phyloP scores from a whole-genome alignment of 2,113 vertebrate species.

The Onychostruthus taczanowskii region DNA sequence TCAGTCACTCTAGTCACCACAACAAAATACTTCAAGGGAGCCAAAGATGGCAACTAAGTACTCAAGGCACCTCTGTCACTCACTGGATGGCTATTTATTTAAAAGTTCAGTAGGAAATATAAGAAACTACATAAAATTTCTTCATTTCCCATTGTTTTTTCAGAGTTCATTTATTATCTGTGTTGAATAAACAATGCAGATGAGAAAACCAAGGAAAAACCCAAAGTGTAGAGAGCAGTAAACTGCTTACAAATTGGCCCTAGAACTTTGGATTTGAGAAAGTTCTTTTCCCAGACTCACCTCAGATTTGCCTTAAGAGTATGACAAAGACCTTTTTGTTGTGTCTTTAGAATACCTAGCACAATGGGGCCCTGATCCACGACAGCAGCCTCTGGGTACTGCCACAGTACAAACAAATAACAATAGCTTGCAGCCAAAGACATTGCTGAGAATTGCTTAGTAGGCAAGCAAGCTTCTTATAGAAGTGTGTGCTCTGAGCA shows the following conservation, averaged over 20 bases:
- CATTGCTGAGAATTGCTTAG: conserved; percentile 51
- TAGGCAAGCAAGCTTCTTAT: conserved; percentile 59
- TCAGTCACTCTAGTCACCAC: not conserved
- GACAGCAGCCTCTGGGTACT: conserved; percentile 49
- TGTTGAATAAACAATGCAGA: not conserved
- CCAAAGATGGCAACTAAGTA: not conserved
- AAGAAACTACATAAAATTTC: not conserved
- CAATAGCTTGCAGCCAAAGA: conserved; percentile 56
- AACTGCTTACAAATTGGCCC: not conserved
- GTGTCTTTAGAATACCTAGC: conserved; percentile 40
- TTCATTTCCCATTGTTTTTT: not conserved
- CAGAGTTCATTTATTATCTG: not conserved
- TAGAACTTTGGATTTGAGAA: not conserved
- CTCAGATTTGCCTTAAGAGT: conserved; percentile 33
- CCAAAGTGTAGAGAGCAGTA: not conserved
- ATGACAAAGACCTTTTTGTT: conserved; percentile 59
- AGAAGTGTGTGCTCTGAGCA: conserved; percentile 39
- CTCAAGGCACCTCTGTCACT: not conserved
- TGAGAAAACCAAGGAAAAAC: conserved; percentile 24
- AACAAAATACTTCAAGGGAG: not conserved
- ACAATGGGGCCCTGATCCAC: conserved; percentile 46
- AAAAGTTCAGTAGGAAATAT: not conserved
- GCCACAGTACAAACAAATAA: conserved; percentile 52
- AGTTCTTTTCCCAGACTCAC: conserved; percentile 34
- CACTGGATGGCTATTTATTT: not conserved